Evolutionary conservation across 2,113 vertebrate genomes (phyloP).

Genomic region (Cyanocitta stelleri): DNA sequence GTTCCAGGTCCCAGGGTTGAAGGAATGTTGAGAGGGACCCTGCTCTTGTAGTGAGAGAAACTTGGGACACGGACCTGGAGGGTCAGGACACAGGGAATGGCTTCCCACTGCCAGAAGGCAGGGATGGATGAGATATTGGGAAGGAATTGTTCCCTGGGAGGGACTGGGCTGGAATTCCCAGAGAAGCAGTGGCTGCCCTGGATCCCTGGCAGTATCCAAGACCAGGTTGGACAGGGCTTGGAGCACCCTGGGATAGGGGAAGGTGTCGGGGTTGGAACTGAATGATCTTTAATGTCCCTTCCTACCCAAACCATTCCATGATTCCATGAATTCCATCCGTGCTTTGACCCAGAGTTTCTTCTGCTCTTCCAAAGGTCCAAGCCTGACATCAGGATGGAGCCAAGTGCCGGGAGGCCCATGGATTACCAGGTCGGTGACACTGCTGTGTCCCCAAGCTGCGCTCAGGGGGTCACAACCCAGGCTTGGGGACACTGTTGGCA

Average conservation of each 20-base stretch:
- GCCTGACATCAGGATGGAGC: conserved; percentile 97
- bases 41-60: too few species aligned
- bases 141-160: background rate
- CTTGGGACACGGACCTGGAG: rapidly evolving
- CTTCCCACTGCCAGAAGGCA: background rate
- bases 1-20: background rate
- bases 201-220: background rate
- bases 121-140: background rate
- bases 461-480: rapidly evolving
- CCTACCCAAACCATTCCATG: background rate
- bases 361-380: conserved; percentile 80
- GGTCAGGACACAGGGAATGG: background rate
- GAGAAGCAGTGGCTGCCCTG: background rate
- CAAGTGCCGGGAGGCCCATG: conserved; percentile 87
- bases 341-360: background rate
- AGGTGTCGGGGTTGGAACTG: background rate
- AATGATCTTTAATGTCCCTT: rapidly evolving
- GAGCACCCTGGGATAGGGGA: rapidly evolving
- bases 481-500: rapidly evolving
- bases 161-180: background rate
- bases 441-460: rapidly evolving
- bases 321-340: rapidly evolving
- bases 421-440: conserved; percentile 88
- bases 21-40: background rate
- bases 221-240: rapidly evolving